Evolutionary conservation across 2,888 invertebrate genomes (phyloP), one percentile per base, ranked within the genome.

Genomic region (Spilarctia lutea): DNA sequence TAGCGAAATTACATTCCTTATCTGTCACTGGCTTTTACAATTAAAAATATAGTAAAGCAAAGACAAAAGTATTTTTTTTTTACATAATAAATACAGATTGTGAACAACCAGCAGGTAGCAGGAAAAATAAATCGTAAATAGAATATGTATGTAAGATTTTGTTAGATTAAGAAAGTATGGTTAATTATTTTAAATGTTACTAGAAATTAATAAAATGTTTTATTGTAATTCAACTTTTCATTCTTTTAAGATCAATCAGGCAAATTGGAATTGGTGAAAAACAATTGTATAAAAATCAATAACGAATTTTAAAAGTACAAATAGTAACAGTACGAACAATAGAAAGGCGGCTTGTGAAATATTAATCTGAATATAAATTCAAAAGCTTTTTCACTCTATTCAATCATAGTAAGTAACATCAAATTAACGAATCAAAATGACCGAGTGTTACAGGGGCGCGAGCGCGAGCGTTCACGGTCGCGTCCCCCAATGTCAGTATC

Each of bases 11-110:
- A 71, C 68, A 68, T 65, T 65, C 52, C 65, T 76, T 78, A 77
- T 77, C 76, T 71, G 72, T 63, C 74, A 75, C 33, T 75, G 75
- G 68, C 76, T 52, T 78, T 74, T 71, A 66, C 63, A 72, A 73
- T 42, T 24, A 60, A 75, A 63, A 73, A 39, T 4, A 66, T 39
- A 66, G 33, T n/a, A 66, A n/a, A 39, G 1, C 24, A 18, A 63
- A 35, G 69, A 48, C 48, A 48, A 48, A n/a, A n/a, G n/a, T 48
- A 3, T 18, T 11, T 1, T 42, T 13, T 16, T 45, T 45, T 45
- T 45, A 2, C 4, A 48, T 20, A 18, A 52, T 24, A 52, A 18
- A 48, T 48, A 48, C 2, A 48, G 24, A 74, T 72, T 72, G 66
- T 60, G 24, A 30, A 65, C 69, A 52, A 52, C 0, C 6, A n/a